These are phyloP conservation scores for Orchestes rusci DNA, from an alignment of 2,888 invertebrate genomes.

Conservation along the genomic window DNA sequence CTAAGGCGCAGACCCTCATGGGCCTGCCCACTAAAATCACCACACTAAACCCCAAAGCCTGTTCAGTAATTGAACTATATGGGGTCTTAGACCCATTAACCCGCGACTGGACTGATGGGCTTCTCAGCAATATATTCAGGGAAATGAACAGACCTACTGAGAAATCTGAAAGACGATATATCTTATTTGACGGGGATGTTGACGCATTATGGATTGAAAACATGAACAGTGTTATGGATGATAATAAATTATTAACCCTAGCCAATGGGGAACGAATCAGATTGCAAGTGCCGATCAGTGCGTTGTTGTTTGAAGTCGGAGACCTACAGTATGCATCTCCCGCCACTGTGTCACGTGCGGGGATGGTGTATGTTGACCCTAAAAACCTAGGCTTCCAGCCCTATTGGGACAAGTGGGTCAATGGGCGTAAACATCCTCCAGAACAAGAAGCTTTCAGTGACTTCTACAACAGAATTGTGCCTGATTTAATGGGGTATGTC, in stretches of 20 bases:
- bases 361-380: conserved; percentile 88
- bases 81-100: conserved; percentile 80
- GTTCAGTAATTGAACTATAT: conserved; percentile 82
- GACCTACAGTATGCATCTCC: conserved; percentile 87
- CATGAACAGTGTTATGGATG: conserved; percentile 97
- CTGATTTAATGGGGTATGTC: conserved; percentile 62
- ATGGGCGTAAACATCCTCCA: conserved; percentile 46
- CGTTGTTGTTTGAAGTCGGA: conserved; percentile 87
- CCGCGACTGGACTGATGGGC: conserved; percentile 89
- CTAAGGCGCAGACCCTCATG: conserved; percentile 69
- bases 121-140: conserved; percentile 84
- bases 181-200: conserved; percentile 89
- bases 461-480: conserved; percentile 71
- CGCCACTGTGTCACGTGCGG: conserved; percentile 86
- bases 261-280: conserved; percentile 71
- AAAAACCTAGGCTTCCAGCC: conserved; percentile 83
- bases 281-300: conserved; percentile 75
- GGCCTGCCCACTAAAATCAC: conserved; percentile 72
- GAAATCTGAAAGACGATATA: conserved; percentile 61
- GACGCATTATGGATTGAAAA: conserved; percentile 95
- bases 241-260: conserved; percentile 81
- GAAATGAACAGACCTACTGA: conserved; percentile 79
- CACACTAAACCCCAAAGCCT: conserved; percentile 84
- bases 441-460: conserved; percentile 45
- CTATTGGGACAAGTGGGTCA: conserved; percentile 80